Percentiles rank a stretch among this genome's conserved stretches.
These are phyloP conservation scores for Baronia brevicornis DNA, from an alignment of 2,888 invertebrate genomes.

Conservation along the genomic window DNA sequence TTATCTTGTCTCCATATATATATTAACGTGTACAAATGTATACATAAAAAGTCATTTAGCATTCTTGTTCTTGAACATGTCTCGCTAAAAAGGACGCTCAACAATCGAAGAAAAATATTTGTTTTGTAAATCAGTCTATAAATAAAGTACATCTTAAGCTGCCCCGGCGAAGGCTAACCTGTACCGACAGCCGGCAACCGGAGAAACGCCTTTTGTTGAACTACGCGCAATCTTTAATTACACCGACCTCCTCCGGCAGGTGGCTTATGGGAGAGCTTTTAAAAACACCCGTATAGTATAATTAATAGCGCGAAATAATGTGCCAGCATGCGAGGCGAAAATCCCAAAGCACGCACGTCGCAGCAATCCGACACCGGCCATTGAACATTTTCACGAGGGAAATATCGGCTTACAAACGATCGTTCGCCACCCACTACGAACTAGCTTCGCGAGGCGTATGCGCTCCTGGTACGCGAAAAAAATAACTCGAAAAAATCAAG, in stretches of 20 bases:
- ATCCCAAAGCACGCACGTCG: slow-evolving; percentile 61
- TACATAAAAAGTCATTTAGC: no score
- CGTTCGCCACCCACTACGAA: slow-evolving; percentile 59
- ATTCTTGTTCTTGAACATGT: no score
- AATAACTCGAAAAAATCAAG: slow-evolving; percentile 15
- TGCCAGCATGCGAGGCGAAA: slow-evolving; percentile 70
- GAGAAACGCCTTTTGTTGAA: slow-evolving; percentile 38
- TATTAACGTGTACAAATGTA: no score
- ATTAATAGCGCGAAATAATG: slow-evolving; percentile 74
- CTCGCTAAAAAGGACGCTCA: neutral
- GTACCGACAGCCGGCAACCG: slow-evolving; percentile 21
- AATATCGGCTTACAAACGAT: slow-evolving; percentile 65
- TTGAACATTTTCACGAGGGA: slow-evolving; percentile 70
- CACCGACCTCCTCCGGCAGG: slow-evolving; percentile 56
- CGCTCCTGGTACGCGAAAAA: slow-evolving; percentile 30
- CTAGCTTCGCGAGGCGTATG: slow-evolving; percentile 32
- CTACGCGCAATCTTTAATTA: slow-evolving; percentile 58
- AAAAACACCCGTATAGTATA: slow-evolving; percentile 61
- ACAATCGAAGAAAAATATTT: slow-evolving; percentile 18
- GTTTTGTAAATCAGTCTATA: slow-evolving; percentile 25
- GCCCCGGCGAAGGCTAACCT: slow-evolving; percentile 50
- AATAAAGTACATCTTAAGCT: slow-evolving; percentile 19
- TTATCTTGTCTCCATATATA: neutral
- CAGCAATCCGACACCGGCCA: slow-evolving; percentile 64
- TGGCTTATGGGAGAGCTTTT: slow-evolving; percentile 56